These are phyloP conservation scores for Cosmia pyralina DNA, from an alignment of 2,888 invertebrate species.

Conservation along the genomic window DNA sequence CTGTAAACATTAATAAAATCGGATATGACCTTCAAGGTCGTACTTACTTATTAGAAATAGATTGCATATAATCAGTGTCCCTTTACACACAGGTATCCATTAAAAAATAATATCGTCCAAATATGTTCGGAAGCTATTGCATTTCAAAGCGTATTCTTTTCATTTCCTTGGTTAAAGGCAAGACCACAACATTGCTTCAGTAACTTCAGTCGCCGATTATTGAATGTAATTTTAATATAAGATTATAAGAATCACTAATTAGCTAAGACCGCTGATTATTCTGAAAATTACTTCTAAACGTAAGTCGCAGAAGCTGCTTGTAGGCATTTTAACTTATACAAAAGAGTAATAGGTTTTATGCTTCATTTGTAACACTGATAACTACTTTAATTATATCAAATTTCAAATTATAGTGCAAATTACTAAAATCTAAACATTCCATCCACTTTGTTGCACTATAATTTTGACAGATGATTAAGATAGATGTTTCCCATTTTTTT, in stretches of 20 bases:
- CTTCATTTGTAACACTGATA: constrained; percentile 33
- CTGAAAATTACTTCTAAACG: constrained; percentile 39
- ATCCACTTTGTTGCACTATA: constrained; percentile 51
- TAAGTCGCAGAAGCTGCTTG: constrained; percentile 28
- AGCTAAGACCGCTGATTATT: constrained; percentile 56
- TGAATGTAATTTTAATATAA: constrained; percentile 55
- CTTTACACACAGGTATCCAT: constrained; percentile 29
- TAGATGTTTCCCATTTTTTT: constrained; percentile 9
- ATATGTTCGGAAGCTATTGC: constrained; percentile 13
- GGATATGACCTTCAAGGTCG: constrained; percentile 53
- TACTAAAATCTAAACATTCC: constrained; percentile 58
- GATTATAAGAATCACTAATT: constrained; percentile 62
- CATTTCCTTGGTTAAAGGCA: constrained; percentile 11
- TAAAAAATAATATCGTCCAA: constrained; percentile 23
- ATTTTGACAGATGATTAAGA: constrained; percentile 52
- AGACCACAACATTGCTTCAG: constrained; percentile 35
- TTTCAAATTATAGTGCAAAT: constrained; percentile 49
- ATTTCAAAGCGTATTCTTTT: constrained; percentile 14
- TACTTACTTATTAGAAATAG: constrained; percentile 52
- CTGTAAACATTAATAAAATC: constrained; percentile 22
- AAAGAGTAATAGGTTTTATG: background rate
- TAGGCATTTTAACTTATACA: constrained; percentile 7
- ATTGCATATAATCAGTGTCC: constrained; percentile 34
- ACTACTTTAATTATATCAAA: background rate
- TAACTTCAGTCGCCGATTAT: constrained; percentile 47